Percentiles rank a stretch among this genome's conserved stretches.
Conservation (phyloP, 1,140 invertebrate genomes). For the Drosophila subpulchrella region DNA sequence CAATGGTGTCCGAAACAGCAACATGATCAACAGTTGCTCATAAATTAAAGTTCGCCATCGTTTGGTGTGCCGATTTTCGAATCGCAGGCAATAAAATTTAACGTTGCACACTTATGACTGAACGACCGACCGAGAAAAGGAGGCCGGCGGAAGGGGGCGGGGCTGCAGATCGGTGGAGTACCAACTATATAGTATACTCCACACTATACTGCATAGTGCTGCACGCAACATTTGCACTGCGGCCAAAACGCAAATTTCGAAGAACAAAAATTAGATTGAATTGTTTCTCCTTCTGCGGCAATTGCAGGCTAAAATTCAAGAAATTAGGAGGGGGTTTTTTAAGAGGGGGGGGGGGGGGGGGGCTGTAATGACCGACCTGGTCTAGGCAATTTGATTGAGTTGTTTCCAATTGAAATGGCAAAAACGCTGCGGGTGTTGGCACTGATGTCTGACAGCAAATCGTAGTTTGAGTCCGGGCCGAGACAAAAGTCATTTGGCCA, state of each 20-base stretch:
- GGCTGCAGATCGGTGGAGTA: slow-evolving; percentile 16
- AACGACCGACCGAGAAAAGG: slow-evolving; percentile 14
- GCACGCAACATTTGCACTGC: slow-evolving; percentile 64
- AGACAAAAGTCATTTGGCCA: slow-evolving; percentile 74
- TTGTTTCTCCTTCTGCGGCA: slow-evolving; percentile 58
- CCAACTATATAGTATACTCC: not conserved
- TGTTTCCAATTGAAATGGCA: slow-evolving; percentile 79
- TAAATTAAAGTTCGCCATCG: slow-evolving; percentile 59
- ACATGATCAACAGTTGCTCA: slow-evolving; percentile 55
- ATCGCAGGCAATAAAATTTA: slow-evolving; percentile 75
- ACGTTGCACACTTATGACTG: slow-evolving; percentile 64
- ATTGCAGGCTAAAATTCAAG: slow-evolving; percentile 19
- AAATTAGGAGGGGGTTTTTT: not conserved
- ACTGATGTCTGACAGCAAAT: slow-evolving; percentile 65
- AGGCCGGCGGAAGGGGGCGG: slow-evolving; percentile 12
- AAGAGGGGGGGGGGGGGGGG: not conserved
- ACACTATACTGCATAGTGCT: not conserved
- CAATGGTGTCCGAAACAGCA: slow-evolving; percentile 7
- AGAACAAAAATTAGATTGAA: slow-evolving; percentile 80
- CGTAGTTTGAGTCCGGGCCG: slow-evolving; percentile 1
- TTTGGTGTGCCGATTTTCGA: slow-evolving; percentile 48
- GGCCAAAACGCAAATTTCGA: slow-evolving; percentile 70
- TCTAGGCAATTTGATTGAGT: slow-evolving; percentile 78
- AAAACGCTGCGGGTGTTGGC: slow-evolving; percentile 79
- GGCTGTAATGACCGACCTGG: slow-evolving; percentile 69